Evolutionary conservation across 1,140 invertebrate species (phyloP), one percentile per base, ranked within the genome.

Genomic region (Aphelinus atriplicis): DNA sequence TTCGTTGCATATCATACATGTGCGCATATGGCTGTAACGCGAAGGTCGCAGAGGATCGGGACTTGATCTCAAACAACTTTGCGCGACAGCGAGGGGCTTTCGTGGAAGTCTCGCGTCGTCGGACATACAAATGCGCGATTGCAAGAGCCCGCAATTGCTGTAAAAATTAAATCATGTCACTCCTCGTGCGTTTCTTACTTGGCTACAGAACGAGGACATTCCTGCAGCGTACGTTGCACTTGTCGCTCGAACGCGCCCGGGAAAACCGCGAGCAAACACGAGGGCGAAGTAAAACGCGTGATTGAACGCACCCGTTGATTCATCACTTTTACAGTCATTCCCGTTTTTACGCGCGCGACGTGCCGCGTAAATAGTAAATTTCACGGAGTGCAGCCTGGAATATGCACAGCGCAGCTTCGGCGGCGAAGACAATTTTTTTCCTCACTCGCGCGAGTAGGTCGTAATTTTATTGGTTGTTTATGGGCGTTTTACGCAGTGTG

Each of bases 241-340:
- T 67, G 65, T 26, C 26, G 26, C 26, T 26, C 26, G 47, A 67
- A 57, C 45, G 55, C 42, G 56, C 3, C 7, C 4, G 51, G 9
- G 53, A 1, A 46, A n/a, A 2, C 26, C 3, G 42, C 2, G 26
- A 61, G 60, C 60, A 45, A 45, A 3, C 63, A 56, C 7, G 65
- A 56, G 65, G 42, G 65, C 65, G 43, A 56, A 56, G 7, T 68
- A 57, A 72, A 72, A 65, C 46, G 55, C 53, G 53, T 58, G 55
- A 73, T 73, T 66, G 51, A 65, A 73, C 55, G 45, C 58, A 7
- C 58, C 9, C 57, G 58, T 69, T 55, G 71, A 72, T 72, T 72
- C 65, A 66, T 72, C 53, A 51, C 61, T 26, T 26, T 26, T 26
- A 26, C 26, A 26, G 26, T 26, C 26, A 26, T 26, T 26, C 26